Evolutionary conservation across 2,888 invertebrate species (phyloP), one percentile per base, ranked within the genome.

Genomic region (Acrobasis repandana): DNA sequence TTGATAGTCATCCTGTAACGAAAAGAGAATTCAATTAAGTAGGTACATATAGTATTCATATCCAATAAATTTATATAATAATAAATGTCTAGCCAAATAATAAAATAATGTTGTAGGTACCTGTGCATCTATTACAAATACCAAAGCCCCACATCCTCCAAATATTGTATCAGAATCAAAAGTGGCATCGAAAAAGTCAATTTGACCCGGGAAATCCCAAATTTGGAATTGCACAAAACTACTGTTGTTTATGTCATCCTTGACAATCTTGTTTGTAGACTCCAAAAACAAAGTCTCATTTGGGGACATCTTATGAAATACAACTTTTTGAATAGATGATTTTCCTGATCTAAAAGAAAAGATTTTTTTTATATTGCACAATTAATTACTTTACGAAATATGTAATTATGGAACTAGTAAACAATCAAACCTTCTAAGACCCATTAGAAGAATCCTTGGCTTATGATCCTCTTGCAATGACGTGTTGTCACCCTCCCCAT

Each of bases 261-360:
- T 99, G 3, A 98, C 97, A 72, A 99, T 98, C 94, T 99, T 98
- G 85, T 98, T 98, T 57, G 99, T 99, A 68, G 98, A 98, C 86
- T 99, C 99, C 67, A 99, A 92, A 83, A 99, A 99, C 60, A 99
- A 93, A 0, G 99, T 99, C 92, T 99, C 99, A 91, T 99, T 99
- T 1, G 99, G 99, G 2, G 99, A 98, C 98, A 99, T 99, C 93
- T 99, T 99, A 86, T 99, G 99, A 85, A 99, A 99, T n/a, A 99
- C 99, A 5, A 99, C 99, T 93, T 99, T 99, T 83, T 99, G 98
- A 79, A 99, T 99, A 0, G 99, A 99, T 58, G 99, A 99, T 88
- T 99, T 99, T 56, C 99, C 99, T 77, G 99, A 99, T 84, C 99
- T 97, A 68, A 94, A 94, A 58, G 16, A 56, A 56, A 15, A 38